Base-by-base conservation (phyloP, 2,113 vertebrate genomes). In the Odocoileus virginianus region DNA sequence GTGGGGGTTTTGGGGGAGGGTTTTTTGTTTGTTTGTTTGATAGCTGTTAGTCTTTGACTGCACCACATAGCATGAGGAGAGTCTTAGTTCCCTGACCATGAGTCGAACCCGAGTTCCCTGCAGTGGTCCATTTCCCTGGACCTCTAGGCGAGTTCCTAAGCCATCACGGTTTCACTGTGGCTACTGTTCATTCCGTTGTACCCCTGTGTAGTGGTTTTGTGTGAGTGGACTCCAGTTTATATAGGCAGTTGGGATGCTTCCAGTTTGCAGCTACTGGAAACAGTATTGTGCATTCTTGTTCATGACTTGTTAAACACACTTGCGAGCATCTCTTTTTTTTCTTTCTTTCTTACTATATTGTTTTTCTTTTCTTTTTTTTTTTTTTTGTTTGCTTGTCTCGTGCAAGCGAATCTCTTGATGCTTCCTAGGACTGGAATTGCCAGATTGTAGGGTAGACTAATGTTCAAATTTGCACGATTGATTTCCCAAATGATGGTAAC, bases 181-280 rank as follows among this genome's bases (percentile, higher is more conserved):
- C 28, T 60, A 13, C 3, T 3, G 43, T 17, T 43, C 23, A 1
- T 5, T 17, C 45, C 45, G 55, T 33, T 19, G 3, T 14, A 14
- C 12, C 2, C 8, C 13, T 33, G 14, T 43, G 2, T 3, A 2
- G 54, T 1, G 5, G 33, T 13, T 14, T 25, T 1, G 4, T 47
- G 58, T 36, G 13, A 7, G 13, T 3, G 33, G 60, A 25, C n/a
- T 40, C 21, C 16, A 6, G 5, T 33, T 60, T 19, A 17, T 7
- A 25, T 0, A 47, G 43, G 15, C 23, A 30, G 36, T 19, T 55
- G 52, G n/a, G 33, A 14, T 2, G 25, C 19, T 33, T 36, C 52
- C 30, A 8, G 30, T 7, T 11, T 25, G 23, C 21, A 27, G 54
- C 17, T 14, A 2, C 60, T 19, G n/a, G 76, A 74, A 88, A 61